These are phyloP conservation scores for Dicentrarchus labrax DNA, from an alignment of 2,113 vertebrate species.

Conservation along the genomic window DNA sequence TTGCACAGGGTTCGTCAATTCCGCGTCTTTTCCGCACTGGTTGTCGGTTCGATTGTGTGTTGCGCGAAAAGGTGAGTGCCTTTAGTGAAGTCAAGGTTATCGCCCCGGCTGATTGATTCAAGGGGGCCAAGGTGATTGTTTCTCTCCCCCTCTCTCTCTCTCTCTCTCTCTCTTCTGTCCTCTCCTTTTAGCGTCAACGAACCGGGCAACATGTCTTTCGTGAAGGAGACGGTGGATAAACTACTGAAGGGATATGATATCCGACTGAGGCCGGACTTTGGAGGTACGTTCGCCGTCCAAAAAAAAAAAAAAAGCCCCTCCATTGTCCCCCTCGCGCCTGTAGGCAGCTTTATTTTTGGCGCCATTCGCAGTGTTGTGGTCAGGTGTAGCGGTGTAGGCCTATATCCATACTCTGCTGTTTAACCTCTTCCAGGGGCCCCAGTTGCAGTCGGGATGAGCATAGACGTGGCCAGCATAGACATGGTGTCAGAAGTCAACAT, in stretches of 20 bases:
- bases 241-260: conserved; percentile 95
- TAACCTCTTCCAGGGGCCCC: conserved; percentile 87
- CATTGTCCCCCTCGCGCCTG: background rate
- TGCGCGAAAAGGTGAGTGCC: conserved; percentile 80
- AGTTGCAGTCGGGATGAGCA: conserved; percentile 95
- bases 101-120: conserved; percentile 19
- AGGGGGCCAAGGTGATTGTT: conserved; percentile 39
- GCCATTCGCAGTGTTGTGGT: conserved; percentile 59
- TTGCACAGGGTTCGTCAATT: conserved; percentile 67
- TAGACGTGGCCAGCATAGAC: conserved; percentile 96
- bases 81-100: conserved; percentile 72
- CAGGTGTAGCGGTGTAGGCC: conserved; percentile 47
- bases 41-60: conserved; percentile 79
- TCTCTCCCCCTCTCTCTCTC: too few species aligned
- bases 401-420: conserved; percentile 37
- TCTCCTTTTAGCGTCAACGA: conserved; percentile 89
- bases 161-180: background rate
- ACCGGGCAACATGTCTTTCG: conserved; percentile 94
- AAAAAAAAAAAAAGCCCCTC: too few species aligned
- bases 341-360: conserved; percentile 61
- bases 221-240: conserved; percentile 97
- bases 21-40: conserved; percentile 76
- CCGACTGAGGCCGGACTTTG: conserved; percentile 94
- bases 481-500: conserved; percentile 98
- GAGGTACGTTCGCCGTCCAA: conserved; percentile 83